These are phyloP conservation scores for Eilema depressum DNA, from an alignment of 2,888 invertebrate genomes.

Conservation along the genomic window DNA sequence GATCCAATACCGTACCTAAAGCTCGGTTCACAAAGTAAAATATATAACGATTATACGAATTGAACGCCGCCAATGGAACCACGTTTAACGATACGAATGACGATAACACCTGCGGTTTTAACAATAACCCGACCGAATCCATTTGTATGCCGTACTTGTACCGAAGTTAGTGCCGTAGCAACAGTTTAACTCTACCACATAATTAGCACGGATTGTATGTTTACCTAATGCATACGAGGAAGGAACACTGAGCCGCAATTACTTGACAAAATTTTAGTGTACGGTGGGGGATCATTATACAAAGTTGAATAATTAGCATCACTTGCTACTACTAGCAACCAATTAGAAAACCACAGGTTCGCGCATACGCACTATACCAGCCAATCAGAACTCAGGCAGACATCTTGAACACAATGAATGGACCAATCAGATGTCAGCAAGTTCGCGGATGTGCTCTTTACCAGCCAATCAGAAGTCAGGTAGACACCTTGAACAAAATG, in stretches of 20 bases:
- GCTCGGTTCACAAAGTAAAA: conserved; percentile 37
- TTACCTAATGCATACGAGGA: conserved; percentile 34
- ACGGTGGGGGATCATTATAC: background rate
- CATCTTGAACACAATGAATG: too few relatives aligned
- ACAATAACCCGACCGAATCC: conserved; percentile 46
- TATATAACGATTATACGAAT: conserved; percentile 62
- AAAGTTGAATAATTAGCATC: too few relatives aligned
- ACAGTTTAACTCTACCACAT: conserved; percentile 49
- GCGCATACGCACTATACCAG: too few relatives aligned
- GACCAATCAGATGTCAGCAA: too few relatives aligned
- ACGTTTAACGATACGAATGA: conserved; percentile 56
- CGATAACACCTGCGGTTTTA: conserved; percentile 62
- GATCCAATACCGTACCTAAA: conserved; percentile 21
- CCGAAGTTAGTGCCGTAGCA: conserved; percentile 46
- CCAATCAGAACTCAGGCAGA: too few relatives aligned
- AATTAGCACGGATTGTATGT: conserved; percentile 48
- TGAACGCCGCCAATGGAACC: conserved; percentile 50
- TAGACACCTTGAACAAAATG: too few relatives aligned
- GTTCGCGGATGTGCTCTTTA: too few relatives aligned
- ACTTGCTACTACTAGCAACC: too few relatives aligned
- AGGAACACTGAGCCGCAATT: conserved; percentile 13
- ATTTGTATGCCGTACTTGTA: conserved; percentile 50
- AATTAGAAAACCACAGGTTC: too few relatives aligned
- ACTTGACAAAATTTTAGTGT: conserved; percentile 21
- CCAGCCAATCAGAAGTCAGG: too few relatives aligned